Conservation (phyloP, 1,140 invertebrate genomes). For the Ridgeia piscesae region DNA sequence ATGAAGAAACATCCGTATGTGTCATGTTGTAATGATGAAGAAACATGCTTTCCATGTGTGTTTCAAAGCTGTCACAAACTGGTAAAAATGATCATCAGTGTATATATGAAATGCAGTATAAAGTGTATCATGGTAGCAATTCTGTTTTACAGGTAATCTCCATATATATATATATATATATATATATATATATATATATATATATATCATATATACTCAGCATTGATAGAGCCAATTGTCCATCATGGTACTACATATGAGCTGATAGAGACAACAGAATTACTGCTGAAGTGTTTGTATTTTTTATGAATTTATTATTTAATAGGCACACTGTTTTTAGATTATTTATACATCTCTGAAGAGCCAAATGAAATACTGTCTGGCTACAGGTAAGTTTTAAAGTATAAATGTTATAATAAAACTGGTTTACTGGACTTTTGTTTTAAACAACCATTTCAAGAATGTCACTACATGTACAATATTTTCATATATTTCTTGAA, state of each 20-base stretch:
- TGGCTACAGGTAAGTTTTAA: neutral
- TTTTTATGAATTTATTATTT: neutral
- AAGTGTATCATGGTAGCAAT: neutral
- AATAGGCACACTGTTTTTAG: neutral
- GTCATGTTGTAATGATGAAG: neutral
- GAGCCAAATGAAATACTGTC: neutral
- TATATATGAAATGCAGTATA: neutral
- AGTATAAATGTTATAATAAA: neutral
- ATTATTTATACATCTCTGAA: neutral
- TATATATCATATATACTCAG: neutral
- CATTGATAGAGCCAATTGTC: neutral
- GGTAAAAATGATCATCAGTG: neutral
- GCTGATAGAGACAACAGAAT: neutral
- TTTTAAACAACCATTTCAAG: neutral
- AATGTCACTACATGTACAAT: neutral
- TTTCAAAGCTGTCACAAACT: neutral
- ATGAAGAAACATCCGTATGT: neutral
- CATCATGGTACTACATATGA: neutral
- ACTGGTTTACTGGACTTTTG: neutral
- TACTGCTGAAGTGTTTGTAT: neutral
- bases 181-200: neutral
- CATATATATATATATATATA: neutral
- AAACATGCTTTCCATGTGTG: neutral
- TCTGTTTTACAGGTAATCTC: neutral
- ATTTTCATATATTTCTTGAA: neutral